Conservation (phyloP, 64 coral and sea anemone genomes). For the Actinia equina region DNA sequence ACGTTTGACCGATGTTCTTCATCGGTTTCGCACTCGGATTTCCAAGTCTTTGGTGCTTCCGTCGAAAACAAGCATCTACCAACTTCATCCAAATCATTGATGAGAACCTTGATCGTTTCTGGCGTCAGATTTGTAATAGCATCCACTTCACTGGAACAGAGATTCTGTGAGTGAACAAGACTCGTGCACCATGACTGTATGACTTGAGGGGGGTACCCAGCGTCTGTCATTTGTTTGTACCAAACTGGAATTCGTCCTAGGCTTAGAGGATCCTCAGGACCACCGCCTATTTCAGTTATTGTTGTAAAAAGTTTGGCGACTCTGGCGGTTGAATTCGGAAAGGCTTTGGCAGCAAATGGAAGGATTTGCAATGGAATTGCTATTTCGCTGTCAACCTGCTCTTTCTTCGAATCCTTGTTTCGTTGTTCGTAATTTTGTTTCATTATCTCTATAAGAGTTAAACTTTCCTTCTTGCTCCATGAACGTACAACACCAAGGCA, state of each 20-base stretch:
- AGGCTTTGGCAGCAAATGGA: not conserved
- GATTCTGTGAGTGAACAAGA: not conserved
- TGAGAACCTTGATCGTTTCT: not conserved
- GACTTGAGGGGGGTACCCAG: not conserved
- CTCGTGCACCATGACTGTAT: conserved; percentile 42
- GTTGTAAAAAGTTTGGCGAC: not conserved
- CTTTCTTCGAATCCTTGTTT: not conserved
- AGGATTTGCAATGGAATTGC: not conserved
- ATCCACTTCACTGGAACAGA: conserved; percentile 39
- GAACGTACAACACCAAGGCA: not conserved
- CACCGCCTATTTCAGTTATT: not conserved
- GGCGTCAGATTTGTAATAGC: conserved; percentile 33
- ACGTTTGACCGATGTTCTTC: not conserved
- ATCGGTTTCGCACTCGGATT: not conserved
- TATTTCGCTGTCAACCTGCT: not conserved
- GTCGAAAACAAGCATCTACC: conserved; percentile 9
- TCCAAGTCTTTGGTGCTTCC: not conserved
- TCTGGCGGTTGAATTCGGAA: not conserved
- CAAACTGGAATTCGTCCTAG: conserved; percentile 15
- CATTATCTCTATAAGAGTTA: not conserved
- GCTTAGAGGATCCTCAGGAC: conserved; percentile 5
- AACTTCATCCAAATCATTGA: not conserved
- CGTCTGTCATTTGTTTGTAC: conserved; percentile 24
- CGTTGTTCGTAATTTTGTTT: not conserved
- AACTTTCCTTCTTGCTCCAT: not conserved